phyloP scores from a whole-genome alignment of 1,140 invertebrate species.

The Dufourea novaeangliae region DNA sequence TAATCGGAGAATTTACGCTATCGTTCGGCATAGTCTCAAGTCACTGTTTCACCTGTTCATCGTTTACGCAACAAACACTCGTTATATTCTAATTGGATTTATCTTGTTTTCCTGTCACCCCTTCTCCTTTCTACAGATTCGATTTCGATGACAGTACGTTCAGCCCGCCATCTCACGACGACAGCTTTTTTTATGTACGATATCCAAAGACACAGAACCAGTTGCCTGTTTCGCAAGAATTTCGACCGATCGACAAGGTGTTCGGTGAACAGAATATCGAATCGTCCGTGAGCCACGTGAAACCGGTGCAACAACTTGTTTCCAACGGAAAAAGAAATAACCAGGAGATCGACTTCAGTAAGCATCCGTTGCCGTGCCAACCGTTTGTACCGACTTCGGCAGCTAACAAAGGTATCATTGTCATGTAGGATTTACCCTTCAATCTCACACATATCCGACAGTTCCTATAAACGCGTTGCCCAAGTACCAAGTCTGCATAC shows the following conservation, averaged over 20 bases:
- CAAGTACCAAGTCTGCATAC: too few species aligned
- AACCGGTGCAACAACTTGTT: slow-evolving; percentile 44
- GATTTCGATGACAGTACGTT: slow-evolving; percentile 86
- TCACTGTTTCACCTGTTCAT: background rate
- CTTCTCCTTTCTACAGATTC: slow-evolving; percentile 81
- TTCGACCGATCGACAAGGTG: slow-evolving; percentile 71
- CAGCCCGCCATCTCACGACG: slow-evolving; percentile 87
- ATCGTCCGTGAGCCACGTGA: slow-evolving; percentile 58
- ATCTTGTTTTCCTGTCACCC: too few species aligned
- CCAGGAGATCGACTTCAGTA: slow-evolving; percentile 83
- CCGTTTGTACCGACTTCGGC: slow-evolving; percentile 80
- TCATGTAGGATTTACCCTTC: too few species aligned
- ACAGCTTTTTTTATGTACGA: slow-evolving; percentile 86
- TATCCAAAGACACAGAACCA: slow-evolving; percentile 80
- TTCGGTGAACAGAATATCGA: slow-evolving; percentile 66
- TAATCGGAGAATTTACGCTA: background rate
- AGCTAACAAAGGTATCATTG: slow-evolving; percentile 69
- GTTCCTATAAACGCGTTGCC: too few species aligned
- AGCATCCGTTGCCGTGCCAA: slow-evolving; percentile 86
- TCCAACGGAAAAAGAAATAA: slow-evolving; percentile 63
- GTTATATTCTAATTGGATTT: background rate
- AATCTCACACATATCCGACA: too few species aligned
- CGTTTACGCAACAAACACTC: background rate
- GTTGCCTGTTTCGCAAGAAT: slow-evolving; percentile 58
- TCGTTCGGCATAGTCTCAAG: background rate